These are phyloP conservation scores for Xylota segnis DNA, from an alignment of 2,888 invertebrate species.

Conservation along the genomic window DNA sequence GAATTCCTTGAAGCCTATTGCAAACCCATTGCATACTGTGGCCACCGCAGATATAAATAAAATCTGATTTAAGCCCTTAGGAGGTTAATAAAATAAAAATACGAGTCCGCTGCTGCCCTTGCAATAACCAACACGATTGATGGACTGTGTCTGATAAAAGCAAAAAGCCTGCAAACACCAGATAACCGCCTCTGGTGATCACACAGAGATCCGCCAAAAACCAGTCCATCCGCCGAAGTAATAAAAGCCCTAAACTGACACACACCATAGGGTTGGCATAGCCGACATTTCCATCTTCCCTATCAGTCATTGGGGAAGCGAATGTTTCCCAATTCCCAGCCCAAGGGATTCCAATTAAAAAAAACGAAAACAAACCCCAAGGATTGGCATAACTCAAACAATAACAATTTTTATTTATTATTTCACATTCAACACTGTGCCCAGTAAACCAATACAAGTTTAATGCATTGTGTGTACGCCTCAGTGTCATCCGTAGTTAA, in stretches of 20 bases:
- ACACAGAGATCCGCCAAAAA: not conserved
- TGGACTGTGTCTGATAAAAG: slow-evolving; percentile 42
- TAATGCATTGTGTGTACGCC: slow-evolving; percentile 66
- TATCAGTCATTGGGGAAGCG: slow-evolving; percentile 22
- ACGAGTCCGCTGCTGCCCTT: slow-evolving; percentile 16
- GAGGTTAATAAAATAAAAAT: slow-evolving; percentile 22
- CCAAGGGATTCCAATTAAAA: slow-evolving; percentile 60
- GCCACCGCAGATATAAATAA: not conserved
- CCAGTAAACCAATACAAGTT: slow-evolving; percentile 55
- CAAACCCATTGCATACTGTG: not conserved
- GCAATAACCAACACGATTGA: slow-evolving; percentile 41
- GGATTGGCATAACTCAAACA: slow-evolving; percentile 42
- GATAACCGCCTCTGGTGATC: slow-evolving; percentile 39
- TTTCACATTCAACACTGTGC: slow-evolving; percentile 65
- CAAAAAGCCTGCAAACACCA: slow-evolving; percentile 41
- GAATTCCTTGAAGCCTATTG: not conserved
- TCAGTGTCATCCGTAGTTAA: slow-evolving; percentile 63
- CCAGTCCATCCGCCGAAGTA: slow-evolving; percentile 5
- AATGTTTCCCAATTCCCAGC: slow-evolving; percentile 51
- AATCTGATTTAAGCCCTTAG: slow-evolving; percentile 28
- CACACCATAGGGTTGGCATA: slow-evolving; percentile 1
- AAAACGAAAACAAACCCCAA: slow-evolving; percentile 5
- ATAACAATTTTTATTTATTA: slow-evolving; percentile 59
- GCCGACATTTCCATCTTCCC: slow-evolving; percentile 18
- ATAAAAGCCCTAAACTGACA: slow-evolving; percentile 23